phyloP scores from a whole-genome alignment of 2,888 invertebrate genomes.

The Thalpophila matura region DNA sequence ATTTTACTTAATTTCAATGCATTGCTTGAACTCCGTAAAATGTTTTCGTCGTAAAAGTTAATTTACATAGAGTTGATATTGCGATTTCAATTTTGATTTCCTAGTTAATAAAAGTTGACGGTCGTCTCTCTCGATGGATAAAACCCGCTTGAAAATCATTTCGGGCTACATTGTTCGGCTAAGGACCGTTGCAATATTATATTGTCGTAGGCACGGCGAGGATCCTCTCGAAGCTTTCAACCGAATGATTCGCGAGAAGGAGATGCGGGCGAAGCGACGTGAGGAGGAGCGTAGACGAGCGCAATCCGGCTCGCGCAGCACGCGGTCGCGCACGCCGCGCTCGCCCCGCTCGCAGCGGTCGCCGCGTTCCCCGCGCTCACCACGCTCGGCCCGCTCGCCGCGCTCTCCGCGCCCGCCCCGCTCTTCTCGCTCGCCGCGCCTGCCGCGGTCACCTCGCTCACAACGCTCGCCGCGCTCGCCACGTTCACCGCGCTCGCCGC shows the following conservation, averaged over 20 bases:
- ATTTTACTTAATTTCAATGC: conserved; percentile 31
- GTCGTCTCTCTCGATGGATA: conserved; percentile 63
- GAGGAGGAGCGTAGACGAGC: conserved; percentile 91
- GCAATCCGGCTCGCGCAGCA: conserved; percentile 82
- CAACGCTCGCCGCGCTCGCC: conserved; percentile 60
- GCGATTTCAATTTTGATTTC: conserved; percentile 28
- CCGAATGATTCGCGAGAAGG: conserved; percentile 96
- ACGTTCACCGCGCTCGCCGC: conserved; percentile 71
- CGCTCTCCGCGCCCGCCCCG: conserved; percentile 63
- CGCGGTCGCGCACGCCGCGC: conserved; percentile 83
- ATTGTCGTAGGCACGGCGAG: conserved; percentile 92
- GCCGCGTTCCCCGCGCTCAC: conserved; percentile 69
- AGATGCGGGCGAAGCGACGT: conserved; percentile 92
- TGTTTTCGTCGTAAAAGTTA: conserved; percentile 18
- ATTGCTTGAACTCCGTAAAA: conserved; percentile 14
- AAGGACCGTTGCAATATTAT: conserved; percentile 63
- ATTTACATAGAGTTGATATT: conserved; percentile 19
- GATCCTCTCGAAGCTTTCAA: conserved; percentile 97
- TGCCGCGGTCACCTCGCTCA: conserved; percentile 66
- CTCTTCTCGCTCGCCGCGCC: conserved; percentile 58
- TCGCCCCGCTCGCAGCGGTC: conserved; percentile 74
- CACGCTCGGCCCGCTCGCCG: conserved; percentile 70
- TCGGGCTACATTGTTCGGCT: conserved; percentile 37
- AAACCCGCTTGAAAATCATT: conserved; percentile 33
- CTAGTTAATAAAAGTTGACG: conserved; percentile 35